Evolutionary conservation across 2,888 invertebrate genomes (phyloP), one percentile per base, ranked within the genome.

Genomic region (Disparrhopalites patrizii): DNA sequence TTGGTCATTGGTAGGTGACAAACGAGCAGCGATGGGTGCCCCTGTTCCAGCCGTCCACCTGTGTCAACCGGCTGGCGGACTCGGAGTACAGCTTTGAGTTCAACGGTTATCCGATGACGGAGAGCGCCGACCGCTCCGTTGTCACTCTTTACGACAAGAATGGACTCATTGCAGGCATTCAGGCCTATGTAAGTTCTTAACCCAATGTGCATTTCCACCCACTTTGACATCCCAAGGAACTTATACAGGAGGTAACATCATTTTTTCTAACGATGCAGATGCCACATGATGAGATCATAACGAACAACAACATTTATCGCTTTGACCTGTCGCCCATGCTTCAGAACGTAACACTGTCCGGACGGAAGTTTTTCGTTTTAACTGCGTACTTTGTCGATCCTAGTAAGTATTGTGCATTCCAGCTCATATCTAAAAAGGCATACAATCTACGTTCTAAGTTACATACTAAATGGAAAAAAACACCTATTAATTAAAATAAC

Each of bases 111-210:
- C 64, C 64, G 4, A 65, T 65, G 64, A 57, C 64, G 1, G 64
- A 65, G n/a, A 40, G 36, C 10, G 38, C 33, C 13, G 72, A 72
- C 54, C 57, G 62, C 33, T 54, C 67, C 3, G 70, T 72, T 13
- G 68, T 62, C 18, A 57, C 70, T 47, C 57, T 73, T 18, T 71
- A 57, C 18, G 71, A 73, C 40, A 50, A 40, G 2, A 68, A 73
- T 40, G 72, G 73, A 36, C 38, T 62, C 36, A 70, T 73, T 61
- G 70, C 72, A 60, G 73, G 73, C 62, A 62, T 73, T 18, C 70
- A 70, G 33, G 68, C 68, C 55, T 38, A 66, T 36, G 70, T 73
- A 67, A 64, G 66, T n/a, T n/a, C 8, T 4, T 23, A 47, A 20
- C 7, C n/a, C 7, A n/a, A 47, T 7, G n/a, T 47, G 18, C 50